Evolutionary conservation across 2,113 vertebrate species (phyloP).

Genomic region (Hippopotamus amphibius): DNA sequence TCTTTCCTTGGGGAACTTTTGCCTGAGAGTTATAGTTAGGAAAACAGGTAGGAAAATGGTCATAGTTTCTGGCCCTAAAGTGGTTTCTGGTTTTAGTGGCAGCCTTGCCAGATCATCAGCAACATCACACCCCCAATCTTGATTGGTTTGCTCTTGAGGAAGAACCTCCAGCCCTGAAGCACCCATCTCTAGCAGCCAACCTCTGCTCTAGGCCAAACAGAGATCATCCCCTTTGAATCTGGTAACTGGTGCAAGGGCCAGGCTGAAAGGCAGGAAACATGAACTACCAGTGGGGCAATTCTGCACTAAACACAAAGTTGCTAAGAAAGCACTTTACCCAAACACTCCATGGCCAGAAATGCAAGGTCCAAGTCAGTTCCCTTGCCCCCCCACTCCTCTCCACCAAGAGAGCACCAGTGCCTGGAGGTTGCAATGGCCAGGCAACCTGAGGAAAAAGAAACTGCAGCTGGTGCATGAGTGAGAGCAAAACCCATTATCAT

Average conservation of each 20-base stretch:
- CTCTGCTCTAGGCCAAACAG: not conserved
- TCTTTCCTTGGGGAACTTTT: not conserved
- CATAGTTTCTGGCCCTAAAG: not conserved
- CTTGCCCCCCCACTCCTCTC: fast-evolving
- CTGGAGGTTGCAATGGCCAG: not conserved
- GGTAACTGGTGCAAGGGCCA: not conserved
- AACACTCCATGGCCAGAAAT: not conserved
- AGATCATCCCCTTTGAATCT: not conserved
- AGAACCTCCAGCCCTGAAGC: not conserved
- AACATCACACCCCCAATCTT: not conserved
- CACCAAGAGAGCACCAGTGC: not conserved
- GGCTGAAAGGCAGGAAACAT: not conserved
- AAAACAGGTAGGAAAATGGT: not conserved
- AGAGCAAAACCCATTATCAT: not conserved
- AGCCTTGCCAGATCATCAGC: not conserved
- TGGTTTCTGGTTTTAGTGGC: not conserved
- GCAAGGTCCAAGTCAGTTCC: fast-evolving
- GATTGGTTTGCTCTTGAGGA: not conserved
- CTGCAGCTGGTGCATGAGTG: not conserved
- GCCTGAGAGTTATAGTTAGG: not conserved
- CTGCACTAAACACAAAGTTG: not conserved
- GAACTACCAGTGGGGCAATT: not conserved
- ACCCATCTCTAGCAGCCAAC: not conserved
- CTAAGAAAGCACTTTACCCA: not conserved
- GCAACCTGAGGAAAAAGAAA: not conserved